These are phyloP conservation scores for Threskiornis aethiopicus DNA, from an alignment of 2,797 vertebrate genomes.

Conservation along the genomic window DNA sequence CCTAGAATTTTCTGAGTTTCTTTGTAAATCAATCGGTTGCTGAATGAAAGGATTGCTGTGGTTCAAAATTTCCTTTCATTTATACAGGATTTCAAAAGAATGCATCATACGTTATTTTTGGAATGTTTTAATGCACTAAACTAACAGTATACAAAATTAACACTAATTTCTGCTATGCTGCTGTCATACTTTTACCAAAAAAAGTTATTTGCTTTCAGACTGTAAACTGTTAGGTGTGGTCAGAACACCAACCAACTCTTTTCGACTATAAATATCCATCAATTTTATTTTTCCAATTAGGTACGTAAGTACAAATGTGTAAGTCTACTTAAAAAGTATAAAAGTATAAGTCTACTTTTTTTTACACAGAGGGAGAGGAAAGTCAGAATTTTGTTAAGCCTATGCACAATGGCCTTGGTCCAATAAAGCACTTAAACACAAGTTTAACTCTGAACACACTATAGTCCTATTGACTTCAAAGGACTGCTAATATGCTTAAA, in stretches of 20 bases:
- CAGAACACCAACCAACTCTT: neutral
- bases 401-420: neutral
- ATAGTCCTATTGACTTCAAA: neutral
- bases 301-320: neutral
- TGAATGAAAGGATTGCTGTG: conserved; percentile 6
- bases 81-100: conserved; percentile 13
- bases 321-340: too few species aligned
- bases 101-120: conserved; percentile 3
- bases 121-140: neutral
- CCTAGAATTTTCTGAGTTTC: conserved; percentile 28
- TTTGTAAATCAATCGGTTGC: conserved; percentile 8
- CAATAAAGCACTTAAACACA: conserved; percentile 18
- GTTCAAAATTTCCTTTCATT: conserved; percentile 13
- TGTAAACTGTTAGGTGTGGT: neutral
- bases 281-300: neutral
- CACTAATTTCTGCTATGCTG: conserved; percentile 1
- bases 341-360: too few species aligned
- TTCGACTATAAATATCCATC: conserved; percentile 1
- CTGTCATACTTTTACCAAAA: neutral
- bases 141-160: neutral
- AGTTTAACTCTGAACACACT: neutral
- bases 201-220: neutral
- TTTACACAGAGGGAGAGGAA: neutral
- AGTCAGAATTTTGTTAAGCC: neutral
- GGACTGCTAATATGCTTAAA: neutral